Percentiles rank a stretch among this genome's conserved stretches.
Conservation (phyloP, 2,113 vertebrate genomes). For the Numenius arquata region DNA sequence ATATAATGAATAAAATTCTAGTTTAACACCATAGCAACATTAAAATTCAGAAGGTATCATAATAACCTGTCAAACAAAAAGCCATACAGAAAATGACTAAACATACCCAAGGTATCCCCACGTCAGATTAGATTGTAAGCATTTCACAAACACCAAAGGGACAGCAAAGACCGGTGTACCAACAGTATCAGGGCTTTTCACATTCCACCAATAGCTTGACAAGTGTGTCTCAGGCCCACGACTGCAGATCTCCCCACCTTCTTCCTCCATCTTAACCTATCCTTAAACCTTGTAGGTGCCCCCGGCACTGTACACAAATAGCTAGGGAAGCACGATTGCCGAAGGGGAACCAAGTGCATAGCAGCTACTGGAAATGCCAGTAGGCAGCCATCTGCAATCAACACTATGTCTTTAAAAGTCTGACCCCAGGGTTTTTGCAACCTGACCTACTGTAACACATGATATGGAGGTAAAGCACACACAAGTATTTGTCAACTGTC, state of each 20-base stretch:
- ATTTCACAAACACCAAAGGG: neutral
- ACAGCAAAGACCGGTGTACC: neutral
- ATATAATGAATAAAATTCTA: neutral
- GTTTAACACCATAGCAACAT: neutral
- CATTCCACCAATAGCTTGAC: neutral
- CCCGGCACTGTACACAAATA: neutral
- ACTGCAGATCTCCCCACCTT: neutral
- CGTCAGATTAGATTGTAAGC: neutral
- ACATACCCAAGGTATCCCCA: neutral
- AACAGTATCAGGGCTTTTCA: neutral
- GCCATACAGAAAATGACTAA: neutral
- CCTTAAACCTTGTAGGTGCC: neutral
- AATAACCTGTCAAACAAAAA: neutral
- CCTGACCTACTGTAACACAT: neutral
- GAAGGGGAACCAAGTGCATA: neutral
- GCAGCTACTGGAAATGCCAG: neutral
- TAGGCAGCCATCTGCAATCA: neutral
- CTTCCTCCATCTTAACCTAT: neutral
- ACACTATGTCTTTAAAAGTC: neutral
- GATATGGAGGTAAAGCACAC: neutral
- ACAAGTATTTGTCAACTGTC: neutral
- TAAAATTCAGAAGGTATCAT: neutral
- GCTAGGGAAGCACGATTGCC: neutral
- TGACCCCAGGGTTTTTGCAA: neutral
- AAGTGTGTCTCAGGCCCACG: neutral